Conservation (phyloP, 2,797 vertebrate genomes). For the Lithobates sylvaticus region DNA sequence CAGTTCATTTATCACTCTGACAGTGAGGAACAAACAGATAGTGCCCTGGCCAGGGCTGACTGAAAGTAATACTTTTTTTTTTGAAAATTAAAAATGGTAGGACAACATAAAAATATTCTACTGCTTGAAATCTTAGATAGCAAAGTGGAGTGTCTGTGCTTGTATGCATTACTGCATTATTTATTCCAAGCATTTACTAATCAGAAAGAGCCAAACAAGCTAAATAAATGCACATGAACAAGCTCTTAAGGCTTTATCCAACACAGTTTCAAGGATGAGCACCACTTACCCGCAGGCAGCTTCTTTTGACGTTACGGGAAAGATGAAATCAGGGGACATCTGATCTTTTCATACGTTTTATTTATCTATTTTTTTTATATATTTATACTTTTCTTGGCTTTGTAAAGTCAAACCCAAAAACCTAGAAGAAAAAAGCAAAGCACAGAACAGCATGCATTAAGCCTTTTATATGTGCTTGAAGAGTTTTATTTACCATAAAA, state of each 20-base stretch:
- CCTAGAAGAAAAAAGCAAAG: neutral
- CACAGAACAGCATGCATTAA: neutral
- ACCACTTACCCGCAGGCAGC: slow-evolving; percentile 16
- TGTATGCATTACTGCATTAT: slow-evolving; percentile 25
- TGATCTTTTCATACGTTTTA: neutral
- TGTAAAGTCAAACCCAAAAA: slow-evolving; percentile 15
- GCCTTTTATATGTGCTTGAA: neutral
- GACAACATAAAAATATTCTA: slow-evolving; percentile 2
- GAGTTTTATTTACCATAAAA: slow-evolving; percentile 16
- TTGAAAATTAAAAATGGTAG: neutral
- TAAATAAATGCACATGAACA: slow-evolving; percentile 33
- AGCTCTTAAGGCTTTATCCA: slow-evolving; percentile 18
- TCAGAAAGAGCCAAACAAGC: slow-evolving; percentile 11
- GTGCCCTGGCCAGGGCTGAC: neutral
- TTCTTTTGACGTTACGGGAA: neutral
- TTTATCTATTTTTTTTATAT: neutral
- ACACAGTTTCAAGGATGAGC: slow-evolving; percentile 25
- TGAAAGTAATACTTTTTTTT: neutral
- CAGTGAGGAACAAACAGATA: neutral
- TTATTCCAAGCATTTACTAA: slow-evolving; percentile 42
- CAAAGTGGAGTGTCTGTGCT: slow-evolving; percentile 1
- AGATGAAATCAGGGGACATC: neutral
- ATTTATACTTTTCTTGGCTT: slow-evolving; percentile 16
- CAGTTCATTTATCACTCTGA: neutral
- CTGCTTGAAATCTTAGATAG: neutral